Evolutionary conservation across 2,113 vertebrate species (phyloP), one percentile per base, ranked within the genome.

Genomic region (Ictalurus punctatus): DNA sequence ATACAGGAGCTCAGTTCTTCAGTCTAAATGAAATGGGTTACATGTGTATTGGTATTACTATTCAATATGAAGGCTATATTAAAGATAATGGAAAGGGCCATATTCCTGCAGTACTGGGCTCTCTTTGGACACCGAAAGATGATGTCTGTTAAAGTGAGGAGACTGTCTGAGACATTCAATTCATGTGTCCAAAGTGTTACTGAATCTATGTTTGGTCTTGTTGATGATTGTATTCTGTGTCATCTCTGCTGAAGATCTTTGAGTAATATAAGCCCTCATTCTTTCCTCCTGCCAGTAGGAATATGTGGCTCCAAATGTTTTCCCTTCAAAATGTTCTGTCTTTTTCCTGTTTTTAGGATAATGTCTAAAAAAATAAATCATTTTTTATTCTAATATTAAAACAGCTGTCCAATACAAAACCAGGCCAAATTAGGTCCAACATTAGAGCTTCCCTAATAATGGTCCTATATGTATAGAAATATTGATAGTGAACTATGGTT

Each of bases 291-390:
- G 27, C 79, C 79, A 80, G 59, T 44, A 88, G 17, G 37, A 58
- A 13, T 58, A 34, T 52, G 27, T 58, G 52, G 76, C 52, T 34
- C 73, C n/a, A 90, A 56, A 67, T 52, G 19, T 52, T 87, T 76
- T 44, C 23, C 34, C 82, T 81, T 78, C 48, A 90, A 30, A 81
- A 86, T 85, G 79, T 89, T 89, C 67, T 86, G 2, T 79, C 25
- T 10, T 65, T 54, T 84, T 89, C 80, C 40, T 89, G 58, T 78
- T 91, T 83, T 89, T 44, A 63, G n/a, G 5, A 48, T 90, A 63
- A 65, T 27, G 61, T 59, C 86, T 48, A 48, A 48, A 48, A 52
- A 10, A 48, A 48, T 0, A 8, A 52, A 10, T 52, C 30, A 25
- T 16, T 1, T 37, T 34, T 19, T 2, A 69, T 30, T 23, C 1